phyloP scores from a whole-genome alignment of 2,888 invertebrate genomes.

The Monochamus alternatus region DNA sequence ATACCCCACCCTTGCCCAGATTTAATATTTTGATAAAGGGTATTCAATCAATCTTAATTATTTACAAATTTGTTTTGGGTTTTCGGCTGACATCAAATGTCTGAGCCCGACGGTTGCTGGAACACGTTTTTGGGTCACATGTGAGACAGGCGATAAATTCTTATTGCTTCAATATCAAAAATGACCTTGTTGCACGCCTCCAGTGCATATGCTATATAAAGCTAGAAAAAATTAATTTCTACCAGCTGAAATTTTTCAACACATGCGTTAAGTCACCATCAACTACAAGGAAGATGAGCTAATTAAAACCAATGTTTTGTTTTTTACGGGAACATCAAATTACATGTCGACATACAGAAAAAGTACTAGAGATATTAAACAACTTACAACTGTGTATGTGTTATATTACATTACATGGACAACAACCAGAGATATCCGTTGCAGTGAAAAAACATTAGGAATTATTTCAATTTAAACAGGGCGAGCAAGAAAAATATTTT shows the following conservation, averaged over 20 bases:
- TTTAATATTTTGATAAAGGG: no score
- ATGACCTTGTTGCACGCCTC: background rate
- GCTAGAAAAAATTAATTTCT: background rate
- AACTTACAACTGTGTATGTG: background rate
- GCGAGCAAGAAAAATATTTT: no score
- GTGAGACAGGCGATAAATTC: background rate
- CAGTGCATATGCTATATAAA: background rate
- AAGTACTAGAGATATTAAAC: background rate
- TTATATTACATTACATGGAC: no score
- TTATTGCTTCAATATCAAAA: background rate
- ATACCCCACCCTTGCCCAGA: no score
- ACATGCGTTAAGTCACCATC: no score
- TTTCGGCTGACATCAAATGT: no score
- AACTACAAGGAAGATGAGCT: background rate
- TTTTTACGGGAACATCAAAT: background rate
- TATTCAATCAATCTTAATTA: no score
- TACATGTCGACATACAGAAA: background rate
- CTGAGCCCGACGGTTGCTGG: no score
- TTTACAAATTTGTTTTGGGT: no score
- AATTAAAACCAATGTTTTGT: background rate
- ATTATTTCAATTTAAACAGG: no score
- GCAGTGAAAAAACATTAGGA: no score
- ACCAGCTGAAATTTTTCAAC: background rate
- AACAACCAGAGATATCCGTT: no score
- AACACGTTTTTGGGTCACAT: background rate